phyloP scores from a whole-genome alignment of 2,888 invertebrate species.

The Plagodis pulveraria region DNA sequence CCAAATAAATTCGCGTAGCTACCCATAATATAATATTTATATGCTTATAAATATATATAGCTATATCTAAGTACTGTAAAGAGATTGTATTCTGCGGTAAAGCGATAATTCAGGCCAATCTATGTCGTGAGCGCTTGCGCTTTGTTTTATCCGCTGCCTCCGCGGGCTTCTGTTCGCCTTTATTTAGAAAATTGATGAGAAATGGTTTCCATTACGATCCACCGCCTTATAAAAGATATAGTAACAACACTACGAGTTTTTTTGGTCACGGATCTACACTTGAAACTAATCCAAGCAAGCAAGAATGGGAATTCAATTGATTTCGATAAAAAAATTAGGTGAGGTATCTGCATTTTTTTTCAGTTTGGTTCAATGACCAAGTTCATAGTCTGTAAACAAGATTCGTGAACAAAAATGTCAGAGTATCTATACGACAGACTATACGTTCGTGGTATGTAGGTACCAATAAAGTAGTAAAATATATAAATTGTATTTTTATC shows the following conservation, averaged over 20 bases:
- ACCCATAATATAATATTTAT: slow-evolving; percentile 8
- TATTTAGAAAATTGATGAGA: slow-evolving; percentile 86
- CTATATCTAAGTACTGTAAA: slow-evolving; percentile 20
- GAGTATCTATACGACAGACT: no score
- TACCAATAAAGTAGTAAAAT: no score
- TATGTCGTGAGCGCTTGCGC: slow-evolving; percentile 83
- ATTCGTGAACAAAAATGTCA: no score
- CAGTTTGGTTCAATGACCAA: no score
- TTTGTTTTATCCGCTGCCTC: slow-evolving; percentile 78
- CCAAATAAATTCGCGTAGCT: neutral
- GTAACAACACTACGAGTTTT: neutral
- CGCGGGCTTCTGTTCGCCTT: slow-evolving; percentile 80
- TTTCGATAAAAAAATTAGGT: no score
- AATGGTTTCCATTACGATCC: slow-evolving; percentile 83
- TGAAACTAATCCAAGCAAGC: no score
- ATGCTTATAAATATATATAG: slow-evolving; percentile 28
- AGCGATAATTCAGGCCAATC: slow-evolving; percentile 85
- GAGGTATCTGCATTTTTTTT: no score
- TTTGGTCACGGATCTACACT: no score
- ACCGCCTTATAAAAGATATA: slow-evolving; percentile 74
- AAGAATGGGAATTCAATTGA: no score
- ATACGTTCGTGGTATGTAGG: no score
- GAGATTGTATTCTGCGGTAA: slow-evolving; percentile 84
- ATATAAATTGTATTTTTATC: no score
- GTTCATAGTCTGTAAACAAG: no score